Evolutionary conservation across 2,888 invertebrate species (phyloP), one percentile per base, ranked within the genome.

Genomic region (Tenthredo amoena): DNA sequence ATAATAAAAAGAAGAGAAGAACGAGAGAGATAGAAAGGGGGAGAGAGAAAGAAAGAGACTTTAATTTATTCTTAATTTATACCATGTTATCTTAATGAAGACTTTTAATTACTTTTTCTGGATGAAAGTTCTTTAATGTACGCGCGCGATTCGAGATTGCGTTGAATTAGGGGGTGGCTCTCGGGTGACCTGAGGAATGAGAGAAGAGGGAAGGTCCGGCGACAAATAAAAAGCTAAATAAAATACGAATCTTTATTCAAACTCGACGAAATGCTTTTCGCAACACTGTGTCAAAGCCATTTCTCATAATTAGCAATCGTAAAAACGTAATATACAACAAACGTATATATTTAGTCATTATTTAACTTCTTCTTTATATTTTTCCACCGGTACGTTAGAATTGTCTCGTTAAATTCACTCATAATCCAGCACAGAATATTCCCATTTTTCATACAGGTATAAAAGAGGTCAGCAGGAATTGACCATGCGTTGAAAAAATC

Each of bases 51-150:
- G 34, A 84, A 18, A 55, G 18, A 62, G 72, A 40, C 71, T 81
- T 81, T 84, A 87, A 87, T 87, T 88, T 88, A 87, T 89, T 89
- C 91, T 91, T 91, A 90, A 91, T 92, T 92, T 90, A 89, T 89
- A 88, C 89, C 85, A 87, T 86, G 90, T 90, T 90, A 89, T 89
- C 90, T 90, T 88, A 87, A 89, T 87, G 89, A 89, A 89, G 89
- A 89, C 89, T 91, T 90, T 91, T 91, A 91, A 92, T 92, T 91
- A 89, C 88, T 87, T 87, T 85, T 71, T 79, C 68, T 82, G 85
- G 50, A 74, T 85, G 86, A 88, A 83, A 83, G 83, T 83, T 83
- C 47, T 83, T 71, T 68, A 83, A 83, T 83, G 83, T 81, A 62
- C 81, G 81, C 83, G 47, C 65, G 68, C 68, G 83, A 83, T 83